These are phyloP conservation scores for Solenodon paradoxus DNA, from an alignment of 2,113 vertebrate genomes.

Conservation along the genomic window DNA sequence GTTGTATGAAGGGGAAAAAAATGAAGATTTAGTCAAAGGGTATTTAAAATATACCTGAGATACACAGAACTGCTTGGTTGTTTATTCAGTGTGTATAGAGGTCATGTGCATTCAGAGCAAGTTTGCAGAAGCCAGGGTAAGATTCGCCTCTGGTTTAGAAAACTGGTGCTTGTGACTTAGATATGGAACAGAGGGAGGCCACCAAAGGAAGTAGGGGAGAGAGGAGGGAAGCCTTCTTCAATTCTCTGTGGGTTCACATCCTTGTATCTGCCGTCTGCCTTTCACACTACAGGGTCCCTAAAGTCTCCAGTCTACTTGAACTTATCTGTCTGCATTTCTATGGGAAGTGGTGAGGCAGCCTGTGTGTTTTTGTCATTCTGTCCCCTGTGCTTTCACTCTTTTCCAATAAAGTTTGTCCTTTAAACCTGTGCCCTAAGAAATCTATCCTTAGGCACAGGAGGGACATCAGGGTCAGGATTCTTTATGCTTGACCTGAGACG, in stretches of 20 bases:
- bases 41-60: background rate
- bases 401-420: conserved; percentile 7
- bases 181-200: background rate
- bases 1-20: background rate
- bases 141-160: background rate
- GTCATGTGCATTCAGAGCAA: background rate
- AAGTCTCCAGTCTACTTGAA: background rate
- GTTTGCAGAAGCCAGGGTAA: background rate
- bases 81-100: background rate
- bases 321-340: background rate
- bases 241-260: background rate
- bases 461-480: conserved; percentile 1
- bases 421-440: background rate
- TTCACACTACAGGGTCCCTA: background rate
- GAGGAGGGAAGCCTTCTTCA: background rate
- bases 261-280: background rate
- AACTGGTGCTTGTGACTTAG: background rate
- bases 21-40: background rate
- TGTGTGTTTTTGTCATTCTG: background rate
- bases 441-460: background rate
- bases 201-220: rapidly evolving
- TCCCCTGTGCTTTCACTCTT: background rate
- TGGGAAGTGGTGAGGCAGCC: background rate
- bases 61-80: background rate
- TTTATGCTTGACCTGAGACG: conserved; percentile 57